Evolutionary conservation across 2,113 vertebrate species (phyloP).

Genomic region (Maccullochella peelii): DNA sequence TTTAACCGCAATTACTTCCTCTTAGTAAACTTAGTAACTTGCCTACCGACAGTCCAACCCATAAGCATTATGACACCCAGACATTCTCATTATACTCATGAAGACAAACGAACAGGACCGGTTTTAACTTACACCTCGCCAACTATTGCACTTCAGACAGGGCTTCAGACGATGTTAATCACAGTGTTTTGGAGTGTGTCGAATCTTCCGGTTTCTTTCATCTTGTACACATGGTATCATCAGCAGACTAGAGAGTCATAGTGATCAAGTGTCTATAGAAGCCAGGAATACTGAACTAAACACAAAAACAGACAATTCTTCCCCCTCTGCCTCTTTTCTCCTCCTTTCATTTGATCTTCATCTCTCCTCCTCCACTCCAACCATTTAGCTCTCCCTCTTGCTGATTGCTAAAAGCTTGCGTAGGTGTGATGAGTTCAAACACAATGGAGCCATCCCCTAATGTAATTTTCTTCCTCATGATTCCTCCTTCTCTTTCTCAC

Average conservation of each 20-base stretch:
- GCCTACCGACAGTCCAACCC: background rate
- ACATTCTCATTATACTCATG: constrained; percentile 12
- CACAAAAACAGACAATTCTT: background rate
- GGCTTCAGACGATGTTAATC: background rate
- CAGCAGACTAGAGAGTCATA: background rate
- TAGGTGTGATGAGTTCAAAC: constrained; percentile 60
- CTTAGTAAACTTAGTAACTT: no score
- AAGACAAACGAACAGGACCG: background rate
- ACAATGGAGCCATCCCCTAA: constrained; percentile 48
- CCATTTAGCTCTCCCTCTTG: constrained; percentile 44
- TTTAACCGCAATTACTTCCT: background rate
- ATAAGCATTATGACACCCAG: background rate
- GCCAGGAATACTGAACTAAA: constrained; percentile 1
- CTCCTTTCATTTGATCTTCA: constrained; percentile 4
- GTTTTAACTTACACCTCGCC: background rate
- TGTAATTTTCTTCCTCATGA: constrained; percentile 26
- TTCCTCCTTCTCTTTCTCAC: constrained; percentile 11
- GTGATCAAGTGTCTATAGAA: background rate
- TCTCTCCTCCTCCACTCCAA: constrained; percentile 21
- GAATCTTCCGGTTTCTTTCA: background rate
- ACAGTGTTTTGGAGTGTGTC: background rate
- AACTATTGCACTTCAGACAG: background rate
- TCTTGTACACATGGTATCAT: background rate
- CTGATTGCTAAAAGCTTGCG: constrained; percentile 48
- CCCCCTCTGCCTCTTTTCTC: background rate